A percentile compares a stretch with the other conserved stretches of the same genome.
These are phyloP conservation scores for Meloidogyne exigua DNA, from an alignment of 1,140 invertebrate genomes.

Conservation along the genomic window DNA sequence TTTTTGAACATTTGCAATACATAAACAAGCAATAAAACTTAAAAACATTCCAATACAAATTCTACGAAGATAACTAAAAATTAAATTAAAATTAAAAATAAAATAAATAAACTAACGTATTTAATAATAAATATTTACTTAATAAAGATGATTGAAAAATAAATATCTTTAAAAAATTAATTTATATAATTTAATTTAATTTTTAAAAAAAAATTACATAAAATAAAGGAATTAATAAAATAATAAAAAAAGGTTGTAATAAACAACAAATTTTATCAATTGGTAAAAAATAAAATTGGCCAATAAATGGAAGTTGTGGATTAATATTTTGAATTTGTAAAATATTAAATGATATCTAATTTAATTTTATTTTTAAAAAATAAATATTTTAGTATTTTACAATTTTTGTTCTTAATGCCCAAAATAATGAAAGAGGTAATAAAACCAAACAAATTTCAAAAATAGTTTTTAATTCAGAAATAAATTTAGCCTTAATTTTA, in stretches of 20 bases:
- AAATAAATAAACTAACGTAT: slow-evolving; percentile 12
- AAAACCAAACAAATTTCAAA: slow-evolving; percentile 9
- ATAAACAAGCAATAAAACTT: slow-evolving; percentile 8
- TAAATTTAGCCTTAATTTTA: slow-evolving; percentile 15
- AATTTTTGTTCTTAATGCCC: slow-evolving; percentile 20
- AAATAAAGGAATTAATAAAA: slow-evolving; percentile 19
- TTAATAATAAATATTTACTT: not conserved
- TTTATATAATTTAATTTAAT: too few relatives aligned
- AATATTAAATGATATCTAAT: slow-evolving; percentile 17
- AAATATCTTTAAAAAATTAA: slow-evolving; percentile 4
- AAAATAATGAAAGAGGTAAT: slow-evolving; percentile 15
- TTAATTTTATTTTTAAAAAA: not conserved
- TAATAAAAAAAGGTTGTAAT: not conserved
- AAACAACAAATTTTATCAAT: slow-evolving; percentile 11
- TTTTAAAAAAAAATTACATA: slow-evolving; percentile 12
- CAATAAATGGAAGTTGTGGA: slow-evolving; percentile 3
- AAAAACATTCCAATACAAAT: slow-evolving; percentile 21
- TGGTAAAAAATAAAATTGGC: not conserved
- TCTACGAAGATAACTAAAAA: slow-evolving; percentile 19
- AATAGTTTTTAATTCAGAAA: slow-evolving; percentile 1
- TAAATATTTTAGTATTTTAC: slow-evolving; percentile 6
- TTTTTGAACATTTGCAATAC: slow-evolving; percentile 9
- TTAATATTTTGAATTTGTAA: slow-evolving; percentile 12
- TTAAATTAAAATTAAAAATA: not conserved
- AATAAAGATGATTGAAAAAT: slow-evolving; percentile 14